phyloP scores from a whole-genome alignment of 2,888 invertebrate species.

The Agelastica alni region DNA sequence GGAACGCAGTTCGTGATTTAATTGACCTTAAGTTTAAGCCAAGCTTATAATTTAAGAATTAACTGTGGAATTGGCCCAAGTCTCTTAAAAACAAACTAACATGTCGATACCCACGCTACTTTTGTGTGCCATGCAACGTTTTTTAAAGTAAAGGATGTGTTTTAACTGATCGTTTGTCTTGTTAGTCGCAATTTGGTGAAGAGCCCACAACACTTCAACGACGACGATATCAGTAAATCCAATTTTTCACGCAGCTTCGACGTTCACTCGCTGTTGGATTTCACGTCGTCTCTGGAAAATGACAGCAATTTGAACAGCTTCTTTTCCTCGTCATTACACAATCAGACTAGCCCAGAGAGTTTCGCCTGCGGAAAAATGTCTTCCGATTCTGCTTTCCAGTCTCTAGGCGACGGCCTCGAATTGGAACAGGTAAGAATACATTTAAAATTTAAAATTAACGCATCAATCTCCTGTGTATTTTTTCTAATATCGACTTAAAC shows the following conservation, averaged over 20 bases:
- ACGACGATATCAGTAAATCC: constrained; percentile 33
- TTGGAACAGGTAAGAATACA: constrained; percentile 47
- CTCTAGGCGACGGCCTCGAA: constrained; percentile 54
- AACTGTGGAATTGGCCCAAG: no score
- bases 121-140: no score
- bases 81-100: no score
- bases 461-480: no score
- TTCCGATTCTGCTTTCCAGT: constrained; percentile 63
- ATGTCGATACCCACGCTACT: no score
- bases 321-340: constrained; percentile 42
- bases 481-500: no score
- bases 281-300: constrained; percentile 45
- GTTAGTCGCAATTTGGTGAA: constrained; percentile 44
- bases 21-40: no score
- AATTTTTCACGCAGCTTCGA: constrained; percentile 36
- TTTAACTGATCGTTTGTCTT: constrained; percentile 12
- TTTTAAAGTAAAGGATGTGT: no score
- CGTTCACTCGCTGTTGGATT: constrained; percentile 50
- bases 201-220: constrained; percentile 36
- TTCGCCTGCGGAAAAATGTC: constrained; percentile 57
- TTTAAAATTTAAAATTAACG: no score
- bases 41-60: no score
- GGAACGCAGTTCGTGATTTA: no score
- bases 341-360: constrained; percentile 63
- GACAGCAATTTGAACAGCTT: constrained; percentile 45